Evolutionary conservation across 2,113 vertebrate genomes (phyloP).

Genomic region (Rattus norvegicus): GRCr8 NC_086031.1:70977501-70978000

Average conservation of each 20-base stretch:
- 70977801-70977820: not conserved
- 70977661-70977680: not conserved
- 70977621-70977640: not conserved
- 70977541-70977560: not conserved
- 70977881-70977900: not conserved
- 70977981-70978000: constrained; percentile 42
- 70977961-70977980: constrained; percentile 66
- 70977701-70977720: not conserved
- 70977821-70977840: not conserved
- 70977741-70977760: not conserved
- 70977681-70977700: not conserved
- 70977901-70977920: not conserved
- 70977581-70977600: not conserved
- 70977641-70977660: not conserved
- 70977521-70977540: not conserved
- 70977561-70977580: not conserved
- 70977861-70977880: not conserved
- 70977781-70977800: constrained; percentile 27
- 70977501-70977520: not conserved
- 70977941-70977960: constrained; percentile 74
- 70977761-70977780: not conserved
- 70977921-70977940: constrained; percentile 70
- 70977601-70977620: not conserved
- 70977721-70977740: not conserved
- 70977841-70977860: not conserved